These are phyloP conservation scores for Syrrhaptes paradoxus DNA, from an alignment of 2,113 vertebrate species.

Conservation along the genomic window DNA sequence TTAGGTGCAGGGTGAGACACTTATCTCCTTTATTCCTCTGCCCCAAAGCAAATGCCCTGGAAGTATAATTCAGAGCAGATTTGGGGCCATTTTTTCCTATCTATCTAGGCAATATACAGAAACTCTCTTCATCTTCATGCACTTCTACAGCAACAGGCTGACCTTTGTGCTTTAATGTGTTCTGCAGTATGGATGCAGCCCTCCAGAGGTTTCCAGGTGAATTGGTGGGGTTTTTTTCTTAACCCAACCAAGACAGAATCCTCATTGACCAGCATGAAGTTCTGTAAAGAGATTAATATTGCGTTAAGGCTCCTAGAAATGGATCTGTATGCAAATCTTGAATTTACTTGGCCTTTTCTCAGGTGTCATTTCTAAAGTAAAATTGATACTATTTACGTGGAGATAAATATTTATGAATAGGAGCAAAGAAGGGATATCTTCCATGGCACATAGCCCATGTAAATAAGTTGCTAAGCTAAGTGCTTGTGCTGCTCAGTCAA, in stretches of 20 bases:
- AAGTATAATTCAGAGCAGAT: not conserved
- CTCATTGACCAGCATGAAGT: not conserved
- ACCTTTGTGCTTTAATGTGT: not conserved
- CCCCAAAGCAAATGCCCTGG: not conserved
- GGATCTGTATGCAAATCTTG: not conserved
- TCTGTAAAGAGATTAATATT: not conserved
- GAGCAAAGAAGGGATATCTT: not conserved
- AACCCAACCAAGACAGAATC: not conserved
- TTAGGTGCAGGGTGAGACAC: too few species aligned
- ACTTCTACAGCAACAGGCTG: not conserved
- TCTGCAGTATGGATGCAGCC: not conserved
- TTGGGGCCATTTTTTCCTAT: not conserved
- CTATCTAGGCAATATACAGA: not conserved
- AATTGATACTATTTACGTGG: not conserved
- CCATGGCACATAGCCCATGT: not conserved
- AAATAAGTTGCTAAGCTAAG: not conserved
- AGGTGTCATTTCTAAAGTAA: not conserved
- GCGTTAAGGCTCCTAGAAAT: not conserved
- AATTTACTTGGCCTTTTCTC: not conserved
- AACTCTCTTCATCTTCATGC: not conserved
- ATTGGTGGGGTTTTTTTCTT: not conserved
- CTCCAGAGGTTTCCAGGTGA: not conserved
- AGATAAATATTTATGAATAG: not conserved
- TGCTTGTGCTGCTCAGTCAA: not conserved
- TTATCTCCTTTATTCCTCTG: not conserved